Conservation (phyloP, 2,888 invertebrate species). For the Zhengitettix transpicula region DNA sequence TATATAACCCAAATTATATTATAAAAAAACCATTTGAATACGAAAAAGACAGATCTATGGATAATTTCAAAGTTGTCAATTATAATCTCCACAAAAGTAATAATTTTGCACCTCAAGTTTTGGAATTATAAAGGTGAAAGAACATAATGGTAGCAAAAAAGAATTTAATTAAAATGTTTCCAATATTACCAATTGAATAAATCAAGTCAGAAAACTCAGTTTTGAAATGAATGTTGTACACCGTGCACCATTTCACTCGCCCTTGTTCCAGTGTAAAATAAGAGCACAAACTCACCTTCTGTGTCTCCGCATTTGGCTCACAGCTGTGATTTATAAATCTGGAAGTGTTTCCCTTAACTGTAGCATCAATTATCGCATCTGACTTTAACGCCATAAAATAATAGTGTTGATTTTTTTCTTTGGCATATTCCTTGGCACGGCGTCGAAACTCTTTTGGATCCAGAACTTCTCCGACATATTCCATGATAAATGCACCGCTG, state of each 20-base stretch:
- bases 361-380: slow-evolving; percentile 92
- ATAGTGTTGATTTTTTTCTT: slow-evolving; percentile 79
- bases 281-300: slow-evolving; percentile 43
- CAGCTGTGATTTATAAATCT: slow-evolving; percentile 98
- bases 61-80: no score
- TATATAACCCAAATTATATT: no score
- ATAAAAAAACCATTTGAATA: no score
- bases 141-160: no score
- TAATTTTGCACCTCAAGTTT: no score
- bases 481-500: slow-evolving; percentile 91
- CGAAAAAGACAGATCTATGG: no score
- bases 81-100: no score
- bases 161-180: no score
- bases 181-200: no score
- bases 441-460: slow-evolving; percentile 78
- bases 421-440: slow-evolving; percentile 75
- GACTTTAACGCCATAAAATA: slow-evolving; percentile 95
- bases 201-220: no score
- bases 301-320: slow-evolving; percentile 95
- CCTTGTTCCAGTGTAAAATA: not conserved
- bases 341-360: slow-evolving; percentile 86
- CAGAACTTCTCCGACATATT: slow-evolving; percentile 95
- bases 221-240: no score
- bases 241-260: not conserved
- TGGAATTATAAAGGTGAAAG: no score